Evolutionary conservation across 1,140 invertebrate species (phyloP), one percentile per base, ranked within the genome.

Genomic region (Nebria ingens): DNA sequence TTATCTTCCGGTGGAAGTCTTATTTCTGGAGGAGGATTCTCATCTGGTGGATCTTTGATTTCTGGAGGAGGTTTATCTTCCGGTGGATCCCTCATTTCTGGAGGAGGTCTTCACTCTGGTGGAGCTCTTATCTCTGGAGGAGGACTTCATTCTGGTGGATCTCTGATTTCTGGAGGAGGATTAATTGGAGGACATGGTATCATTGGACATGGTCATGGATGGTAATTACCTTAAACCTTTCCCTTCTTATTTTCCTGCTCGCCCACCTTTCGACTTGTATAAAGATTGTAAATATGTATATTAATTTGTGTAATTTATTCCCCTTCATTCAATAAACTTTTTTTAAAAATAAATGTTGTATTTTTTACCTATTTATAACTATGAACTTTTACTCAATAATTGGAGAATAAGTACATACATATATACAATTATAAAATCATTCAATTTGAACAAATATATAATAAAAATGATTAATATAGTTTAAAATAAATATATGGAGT

Each of bases 21-120:
- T 4, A 17, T 45, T 12, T 45, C 40, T 17, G 40, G 40, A 12
- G 40, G 40, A 11, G 40, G 40, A 12, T 17, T 45, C 17, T 9
- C 40, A 9, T 45, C 40, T 17, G 40, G 40, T 17, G 40, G 40
- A 12, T 12, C 9, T 17, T 17, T 45, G 15, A 17, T 45, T 4
- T 45, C 60, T 21, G 65, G 58, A n/a, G 60, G 59, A 59, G 64
- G 59, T 12, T 61, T 58, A 42, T 62, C 62, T 13, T 34, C 62
- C 1, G 62, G 58, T 19, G 63, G 62, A 38, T 51, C 62, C 21
- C 59, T 62, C 25, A 61, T 61, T 20, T 40, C 40, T 17, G 40
- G 40, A 12, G 40, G 40, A 3, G 40, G 40, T 11, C 40, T 45
- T 15, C 3, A 40, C 6, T 45, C 40, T 15, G 40, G 40, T 17